Conservation (phyloP, 2,113 vertebrate species). For the Falcunculus frontatus region DNA sequence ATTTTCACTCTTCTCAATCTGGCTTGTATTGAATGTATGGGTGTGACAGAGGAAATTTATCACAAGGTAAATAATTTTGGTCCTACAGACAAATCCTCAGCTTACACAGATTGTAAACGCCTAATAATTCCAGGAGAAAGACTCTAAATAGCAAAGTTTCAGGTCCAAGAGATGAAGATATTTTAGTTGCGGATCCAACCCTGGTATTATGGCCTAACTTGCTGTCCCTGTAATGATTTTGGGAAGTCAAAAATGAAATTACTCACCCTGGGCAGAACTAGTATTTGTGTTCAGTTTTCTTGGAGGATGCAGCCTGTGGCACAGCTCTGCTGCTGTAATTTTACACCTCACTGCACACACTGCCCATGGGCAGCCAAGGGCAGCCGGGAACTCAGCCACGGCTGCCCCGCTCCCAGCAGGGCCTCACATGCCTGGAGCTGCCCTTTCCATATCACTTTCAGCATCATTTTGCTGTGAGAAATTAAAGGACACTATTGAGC, state of each 20-base stretch:
- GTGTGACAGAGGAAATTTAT: not conserved
- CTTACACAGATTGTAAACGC: not conserved
- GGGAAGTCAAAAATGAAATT: not conserved
- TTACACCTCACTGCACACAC: rapidly evolving
- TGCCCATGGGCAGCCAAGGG: not conserved
- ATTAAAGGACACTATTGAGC: not conserved
- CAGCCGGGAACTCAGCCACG: rapidly evolving
- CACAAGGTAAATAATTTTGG: not conserved
- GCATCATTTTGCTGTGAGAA: not conserved
- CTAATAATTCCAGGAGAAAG: not conserved
- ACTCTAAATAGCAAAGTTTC: not conserved
- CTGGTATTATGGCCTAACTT: not conserved
- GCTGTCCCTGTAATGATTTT: not conserved
- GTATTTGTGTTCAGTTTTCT: not conserved
- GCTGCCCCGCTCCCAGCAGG: not conserved
- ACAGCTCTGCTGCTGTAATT: not conserved
- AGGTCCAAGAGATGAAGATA: not conserved
- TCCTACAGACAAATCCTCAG: not conserved
- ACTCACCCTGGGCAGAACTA: not conserved
- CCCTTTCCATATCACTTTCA: not conserved
- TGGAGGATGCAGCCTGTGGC: not conserved
- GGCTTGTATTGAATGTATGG: not conserved
- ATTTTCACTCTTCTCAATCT: not conserved
- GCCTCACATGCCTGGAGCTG: not conserved
- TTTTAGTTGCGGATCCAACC: not conserved